Percentiles rank a stretch among this genome's conserved stretches.
Evolutionary conservation across 53 echinoderm and acorn worm species (phyloP).

Genomic region (Astropecten irregularis): DNA sequence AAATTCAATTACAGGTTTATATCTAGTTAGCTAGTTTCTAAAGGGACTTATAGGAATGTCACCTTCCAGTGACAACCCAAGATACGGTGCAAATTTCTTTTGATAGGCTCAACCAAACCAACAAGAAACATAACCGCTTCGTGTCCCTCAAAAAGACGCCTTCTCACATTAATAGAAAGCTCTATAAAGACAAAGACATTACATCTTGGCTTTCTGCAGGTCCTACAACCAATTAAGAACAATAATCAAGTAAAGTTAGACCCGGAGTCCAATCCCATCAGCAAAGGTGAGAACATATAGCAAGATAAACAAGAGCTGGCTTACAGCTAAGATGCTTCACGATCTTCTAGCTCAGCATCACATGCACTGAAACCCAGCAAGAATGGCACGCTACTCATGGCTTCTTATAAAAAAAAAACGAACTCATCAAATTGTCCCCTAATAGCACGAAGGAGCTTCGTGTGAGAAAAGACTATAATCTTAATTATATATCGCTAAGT

Average conservation of each 20-base stretch:
- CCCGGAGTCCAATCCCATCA: too few species aligned
- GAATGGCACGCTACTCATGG: background rate
- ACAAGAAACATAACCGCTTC: too few species aligned
- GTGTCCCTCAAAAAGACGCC: too few species aligned
- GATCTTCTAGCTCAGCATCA: background rate
- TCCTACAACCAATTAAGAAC: background rate
- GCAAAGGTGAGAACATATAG: background rate
- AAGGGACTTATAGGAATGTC: too few species aligned
- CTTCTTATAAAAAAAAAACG: background rate
- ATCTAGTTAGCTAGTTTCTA: too few species aligned
- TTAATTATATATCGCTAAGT: background rate
- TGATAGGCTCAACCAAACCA: too few species aligned
- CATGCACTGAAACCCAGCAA: background rate
- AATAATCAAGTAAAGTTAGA: background rate
- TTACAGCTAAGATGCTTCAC: background rate
- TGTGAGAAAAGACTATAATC: slow-evolving; percentile 1
- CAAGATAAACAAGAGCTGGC: background rate
- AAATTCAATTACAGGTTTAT: too few species aligned
- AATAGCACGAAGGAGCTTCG: background rate
- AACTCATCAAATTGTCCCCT: slow-evolving; percentile 1
- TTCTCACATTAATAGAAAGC: too few species aligned
- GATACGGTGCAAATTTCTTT: too few species aligned
- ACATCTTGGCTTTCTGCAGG: background rate
- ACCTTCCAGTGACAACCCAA: too few species aligned
- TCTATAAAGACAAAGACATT: too few species aligned